phyloP scores from a whole-genome alignment of 2,797 vertebrate species.

The Cynopterus sphinx region DNA sequence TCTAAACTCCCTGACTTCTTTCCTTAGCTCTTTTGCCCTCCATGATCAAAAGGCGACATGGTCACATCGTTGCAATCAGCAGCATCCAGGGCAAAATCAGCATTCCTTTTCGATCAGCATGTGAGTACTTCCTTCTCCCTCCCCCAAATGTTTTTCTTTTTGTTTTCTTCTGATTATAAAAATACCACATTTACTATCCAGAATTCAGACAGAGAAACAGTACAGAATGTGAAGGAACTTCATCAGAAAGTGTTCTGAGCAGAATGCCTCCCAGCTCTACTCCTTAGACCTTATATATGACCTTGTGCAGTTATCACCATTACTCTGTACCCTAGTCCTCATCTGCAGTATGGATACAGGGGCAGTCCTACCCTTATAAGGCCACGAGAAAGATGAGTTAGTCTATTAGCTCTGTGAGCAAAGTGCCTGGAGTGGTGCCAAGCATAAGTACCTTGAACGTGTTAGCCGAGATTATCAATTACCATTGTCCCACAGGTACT shows the following conservation, averaged over 20 bases:
- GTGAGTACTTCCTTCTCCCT: constrained; percentile 87
- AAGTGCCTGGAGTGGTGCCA: accelerated
- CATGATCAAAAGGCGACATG: constrained; percentile 91
- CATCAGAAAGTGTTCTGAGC: not conserved
- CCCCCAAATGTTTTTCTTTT: not conserved
- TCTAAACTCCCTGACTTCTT: constrained; percentile 40
- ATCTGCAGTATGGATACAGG: not conserved
- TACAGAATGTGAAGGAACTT: not conserved
- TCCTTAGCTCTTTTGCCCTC: constrained; percentile 92
- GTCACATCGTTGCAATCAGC: constrained; percentile 95
- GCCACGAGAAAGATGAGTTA: not conserved
- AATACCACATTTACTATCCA: not conserved
- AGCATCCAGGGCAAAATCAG: constrained; percentile 97
- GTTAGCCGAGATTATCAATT: accelerated
- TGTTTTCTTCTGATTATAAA: not conserved
- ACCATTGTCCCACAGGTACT: not conserved
- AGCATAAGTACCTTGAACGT: accelerated
- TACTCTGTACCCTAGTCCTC: not conserved
- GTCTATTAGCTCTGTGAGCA: not conserved
- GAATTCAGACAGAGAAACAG: not conserved
- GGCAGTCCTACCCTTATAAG: too few species aligned
- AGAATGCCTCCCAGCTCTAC: not conserved
- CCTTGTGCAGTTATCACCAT: not conserved
- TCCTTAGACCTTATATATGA: not conserved
- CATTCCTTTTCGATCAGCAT: constrained; percentile 96